phyloP scores from a whole-genome alignment of 2,888 invertebrate species.

The Tiphia femorata region DNA sequence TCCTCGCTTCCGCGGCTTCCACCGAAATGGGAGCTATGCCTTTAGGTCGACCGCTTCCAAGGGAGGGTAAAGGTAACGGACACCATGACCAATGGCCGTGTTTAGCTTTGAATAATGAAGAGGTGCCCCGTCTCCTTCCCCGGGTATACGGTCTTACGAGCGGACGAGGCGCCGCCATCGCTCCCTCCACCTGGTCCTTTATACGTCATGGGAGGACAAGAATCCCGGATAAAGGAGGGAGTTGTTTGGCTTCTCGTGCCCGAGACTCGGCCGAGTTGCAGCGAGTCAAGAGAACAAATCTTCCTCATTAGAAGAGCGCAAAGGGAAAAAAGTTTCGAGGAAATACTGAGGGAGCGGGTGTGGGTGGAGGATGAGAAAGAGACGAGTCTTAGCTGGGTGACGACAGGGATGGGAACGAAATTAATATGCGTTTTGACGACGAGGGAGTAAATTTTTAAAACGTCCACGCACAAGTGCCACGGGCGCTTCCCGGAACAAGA shows the following conservation, averaged over 20 bases:
- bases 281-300: slow-evolving; percentile 20
- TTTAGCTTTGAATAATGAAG: slow-evolving; percentile 61
- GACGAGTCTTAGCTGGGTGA: too few species aligned
- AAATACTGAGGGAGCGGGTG: too few species aligned
- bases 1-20: neutral
- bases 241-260: slow-evolving; percentile 30
- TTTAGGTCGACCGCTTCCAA: slow-evolving; percentile 8
- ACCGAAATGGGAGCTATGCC: slow-evolving; percentile 14
- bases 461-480: too few species aligned
- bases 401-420: too few species aligned
- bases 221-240: slow-evolving; percentile 29
- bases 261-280: neutral
- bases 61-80: slow-evolving; percentile 31
- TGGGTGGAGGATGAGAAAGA: too few species aligned
- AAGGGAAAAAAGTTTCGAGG: too few species aligned
- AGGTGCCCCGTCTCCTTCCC: slow-evolving; percentile 38
- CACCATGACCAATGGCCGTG: slow-evolving; percentile 58
- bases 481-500: too few species aligned
- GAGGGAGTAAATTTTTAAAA: too few species aligned
- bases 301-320: slow-evolving; percentile 8
- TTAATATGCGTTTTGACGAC: too few species aligned
- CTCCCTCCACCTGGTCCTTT: slow-evolving; percentile 27
- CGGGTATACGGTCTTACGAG: slow-evolving; percentile 24
- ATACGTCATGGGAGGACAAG: slow-evolving; percentile 7
- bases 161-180: slow-evolving; percentile 15